These are phyloP conservation scores for Xanthorhoe spadicearia DNA, from an alignment of 2,888 invertebrate genomes.

Conservation along the genomic window DNA sequence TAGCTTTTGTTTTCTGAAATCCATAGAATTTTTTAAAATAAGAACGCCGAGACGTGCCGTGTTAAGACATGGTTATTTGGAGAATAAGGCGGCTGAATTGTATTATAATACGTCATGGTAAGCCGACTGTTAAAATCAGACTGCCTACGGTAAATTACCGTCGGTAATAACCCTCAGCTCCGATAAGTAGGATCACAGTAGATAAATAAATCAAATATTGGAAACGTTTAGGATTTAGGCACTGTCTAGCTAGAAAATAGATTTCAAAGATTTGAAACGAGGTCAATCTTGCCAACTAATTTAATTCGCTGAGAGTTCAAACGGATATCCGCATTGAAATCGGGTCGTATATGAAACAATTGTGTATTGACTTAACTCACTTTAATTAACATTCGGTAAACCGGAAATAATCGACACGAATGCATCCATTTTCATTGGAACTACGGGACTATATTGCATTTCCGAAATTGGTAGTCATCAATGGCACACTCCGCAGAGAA, in stretches of 20 bases:
- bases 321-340: slow-evolving; percentile 16
- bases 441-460: slow-evolving; percentile 8
- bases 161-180: too few relatives aligned
- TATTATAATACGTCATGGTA: too few relatives aligned
- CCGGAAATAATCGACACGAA: slow-evolving; percentile 25
- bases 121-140: too few relatives aligned
- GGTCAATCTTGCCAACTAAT: neutral
- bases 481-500: neutral
- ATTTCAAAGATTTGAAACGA: neutral
- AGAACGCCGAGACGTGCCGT: too few relatives aligned
- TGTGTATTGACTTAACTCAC: slow-evolving; percentile 27
- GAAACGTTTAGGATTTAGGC: neutral
- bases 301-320: neutral
- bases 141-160: too few relatives aligned
- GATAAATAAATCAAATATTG: neutral
- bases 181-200: too few relatives aligned
- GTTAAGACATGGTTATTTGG: too few relatives aligned
- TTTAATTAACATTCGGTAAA: slow-evolving; percentile 34
- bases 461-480: slow-evolving; percentile 19
- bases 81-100: too few relatives aligned
- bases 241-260: too few relatives aligned
- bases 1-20: too few relatives aligned
- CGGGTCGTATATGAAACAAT: slow-evolving; percentile 26
- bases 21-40: too few relatives aligned
- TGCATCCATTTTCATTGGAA: slow-evolving; percentile 19